A percentile compares a stretch with the other conserved stretches of the same genome.
phyloP scores from a whole-genome alignment of 2,113 vertebrate genomes.

The Hippocampus abdominalis region DNA sequence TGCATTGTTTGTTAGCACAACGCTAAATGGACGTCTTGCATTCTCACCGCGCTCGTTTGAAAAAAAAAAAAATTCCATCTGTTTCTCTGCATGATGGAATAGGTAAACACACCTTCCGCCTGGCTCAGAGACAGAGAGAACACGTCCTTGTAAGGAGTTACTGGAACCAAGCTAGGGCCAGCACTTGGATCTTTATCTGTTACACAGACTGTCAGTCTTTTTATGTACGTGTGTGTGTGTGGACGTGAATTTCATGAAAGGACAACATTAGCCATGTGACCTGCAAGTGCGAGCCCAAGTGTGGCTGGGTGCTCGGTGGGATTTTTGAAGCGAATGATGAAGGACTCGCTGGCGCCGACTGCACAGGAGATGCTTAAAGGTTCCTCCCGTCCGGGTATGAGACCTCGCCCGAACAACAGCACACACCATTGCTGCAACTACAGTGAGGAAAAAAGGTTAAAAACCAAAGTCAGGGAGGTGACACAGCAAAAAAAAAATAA shows the following conservation, averaged over 20 bases:
- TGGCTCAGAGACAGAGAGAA: conserved; percentile 68
- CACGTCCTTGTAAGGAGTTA: conserved; percentile 24
- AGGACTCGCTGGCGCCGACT: conserved; percentile 53
- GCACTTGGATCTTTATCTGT: conserved; percentile 52
- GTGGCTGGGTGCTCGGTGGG: conserved; percentile 68
- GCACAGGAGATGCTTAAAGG: conserved; percentile 58
- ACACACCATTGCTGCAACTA: conserved; percentile 77
- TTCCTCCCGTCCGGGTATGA: conserved; percentile 68
- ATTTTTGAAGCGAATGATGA: conserved; percentile 72
- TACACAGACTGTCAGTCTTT: not conserved
- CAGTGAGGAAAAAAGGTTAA: conserved; percentile 6
- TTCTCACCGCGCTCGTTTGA: not conserved
- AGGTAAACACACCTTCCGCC: conserved; percentile 55
- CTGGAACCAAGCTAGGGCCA: conserved; percentile 13
- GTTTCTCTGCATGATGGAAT: not conserved
- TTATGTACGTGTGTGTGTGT: not conserved
- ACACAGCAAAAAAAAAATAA: not conserved
- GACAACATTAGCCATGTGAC: conserved; percentile 52
- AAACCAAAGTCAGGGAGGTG: not conserved
- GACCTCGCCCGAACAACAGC: conserved; percentile 71
- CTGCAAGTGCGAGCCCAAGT: conserved; percentile 68
- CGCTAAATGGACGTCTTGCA: too few species aligned
- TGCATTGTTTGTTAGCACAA: too few species aligned
- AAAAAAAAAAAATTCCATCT: not conserved
- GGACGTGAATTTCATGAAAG: not conserved